A percentile compares a stretch with the other conserved stretches of the same genome.
Conservation (phyloP, 2,888 invertebrate species). For the Asteroscopus sphinx region DNA sequence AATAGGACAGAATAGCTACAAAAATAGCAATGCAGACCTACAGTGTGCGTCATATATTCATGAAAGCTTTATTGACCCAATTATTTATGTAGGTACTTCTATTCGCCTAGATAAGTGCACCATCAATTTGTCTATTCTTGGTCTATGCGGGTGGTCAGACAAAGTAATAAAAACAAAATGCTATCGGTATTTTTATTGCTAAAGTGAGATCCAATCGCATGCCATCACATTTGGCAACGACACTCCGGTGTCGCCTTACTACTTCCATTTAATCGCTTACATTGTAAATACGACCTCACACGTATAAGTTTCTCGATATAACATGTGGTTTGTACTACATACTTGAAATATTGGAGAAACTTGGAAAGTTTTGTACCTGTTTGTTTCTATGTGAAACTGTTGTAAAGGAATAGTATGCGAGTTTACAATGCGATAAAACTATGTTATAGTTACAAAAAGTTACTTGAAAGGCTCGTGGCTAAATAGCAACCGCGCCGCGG, state of each 20-base stretch:
- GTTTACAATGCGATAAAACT: not conserved
- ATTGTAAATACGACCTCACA: slow-evolving; percentile 50
- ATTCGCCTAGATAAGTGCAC: slow-evolving; percentile 5
- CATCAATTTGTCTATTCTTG: slow-evolving; percentile 14
- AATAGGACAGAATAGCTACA: too few relatives aligned
- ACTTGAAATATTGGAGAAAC: not conserved
- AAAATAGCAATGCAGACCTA: slow-evolving; percentile 14
- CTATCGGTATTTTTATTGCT: slow-evolving; percentile 33
- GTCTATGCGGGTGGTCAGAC: slow-evolving; percentile 43
- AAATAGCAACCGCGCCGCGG: too few relatives aligned
- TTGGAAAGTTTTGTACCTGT: not conserved
- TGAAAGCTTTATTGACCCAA: slow-evolving; percentile 40
- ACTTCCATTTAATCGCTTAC: slow-evolving; percentile 46
- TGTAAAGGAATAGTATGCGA: not conserved
- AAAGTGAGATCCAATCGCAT: slow-evolving; percentile 42
- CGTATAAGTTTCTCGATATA: slow-evolving; percentile 1
- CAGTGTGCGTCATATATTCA: not conserved
- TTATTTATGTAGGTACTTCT: slow-evolving; percentile 6
- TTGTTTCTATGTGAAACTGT: not conserved
- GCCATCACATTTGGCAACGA: slow-evolving; percentile 54
- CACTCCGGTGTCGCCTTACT: slow-evolving; percentile 43
- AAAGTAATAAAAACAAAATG: slow-evolving; percentile 23
- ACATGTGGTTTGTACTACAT: not conserved
- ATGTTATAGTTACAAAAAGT: too few relatives aligned
- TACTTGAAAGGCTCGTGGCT: too few relatives aligned